Evolutionary conservation across 2,888 invertebrate species (phyloP).

Genomic region (Teleogryllus oceanicus): DNA sequence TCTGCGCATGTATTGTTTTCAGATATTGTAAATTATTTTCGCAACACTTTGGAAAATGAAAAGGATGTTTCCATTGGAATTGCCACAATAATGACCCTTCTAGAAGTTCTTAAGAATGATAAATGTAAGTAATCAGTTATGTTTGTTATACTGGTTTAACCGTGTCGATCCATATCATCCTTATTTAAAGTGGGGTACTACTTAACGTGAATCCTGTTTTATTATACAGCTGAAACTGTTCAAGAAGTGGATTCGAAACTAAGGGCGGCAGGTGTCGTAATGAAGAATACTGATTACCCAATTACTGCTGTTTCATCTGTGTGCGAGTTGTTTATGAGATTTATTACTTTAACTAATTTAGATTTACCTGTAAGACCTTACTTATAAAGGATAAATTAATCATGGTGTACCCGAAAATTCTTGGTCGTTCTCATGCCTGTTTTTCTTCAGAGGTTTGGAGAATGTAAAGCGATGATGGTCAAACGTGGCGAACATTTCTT

Average conservation of each 20-base stretch:
- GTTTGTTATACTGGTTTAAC: too few relatives aligned
- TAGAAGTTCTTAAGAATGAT: conserved; percentile 76
- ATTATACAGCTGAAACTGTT: conserved; percentile 77
- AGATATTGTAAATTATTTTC: conserved; percentile 73
- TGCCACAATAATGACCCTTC: conserved; percentile 82
- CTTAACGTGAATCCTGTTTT: too few relatives aligned
- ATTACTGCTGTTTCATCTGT: conserved; percentile 89
- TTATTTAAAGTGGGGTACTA: too few relatives aligned
- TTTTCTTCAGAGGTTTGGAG: conserved; percentile 68
- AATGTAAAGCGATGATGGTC: conserved; percentile 81
- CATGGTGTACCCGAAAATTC: not conserved
- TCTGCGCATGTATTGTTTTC: conserved; percentile 49
- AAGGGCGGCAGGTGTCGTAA: conserved; percentile 72
- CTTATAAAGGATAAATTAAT: not conserved
- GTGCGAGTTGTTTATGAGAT: conserved; percentile 86
- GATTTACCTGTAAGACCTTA: conserved; percentile 64
- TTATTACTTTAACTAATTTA: conserved; percentile 82
- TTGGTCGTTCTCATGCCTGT: not conserved
- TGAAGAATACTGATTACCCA: conserved; percentile 78
- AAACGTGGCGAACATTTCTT: conserved; percentile 74
- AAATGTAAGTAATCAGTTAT: conserved; percentile 76
- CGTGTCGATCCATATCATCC: too few relatives aligned
- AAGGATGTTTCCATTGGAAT: conserved; percentile 84
- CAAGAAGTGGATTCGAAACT: conserved; percentile 77
- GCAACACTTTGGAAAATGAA: conserved; percentile 66